Conservation (phyloP, 2,888 invertebrate genomes). For the Smittia sp. region DNA sequence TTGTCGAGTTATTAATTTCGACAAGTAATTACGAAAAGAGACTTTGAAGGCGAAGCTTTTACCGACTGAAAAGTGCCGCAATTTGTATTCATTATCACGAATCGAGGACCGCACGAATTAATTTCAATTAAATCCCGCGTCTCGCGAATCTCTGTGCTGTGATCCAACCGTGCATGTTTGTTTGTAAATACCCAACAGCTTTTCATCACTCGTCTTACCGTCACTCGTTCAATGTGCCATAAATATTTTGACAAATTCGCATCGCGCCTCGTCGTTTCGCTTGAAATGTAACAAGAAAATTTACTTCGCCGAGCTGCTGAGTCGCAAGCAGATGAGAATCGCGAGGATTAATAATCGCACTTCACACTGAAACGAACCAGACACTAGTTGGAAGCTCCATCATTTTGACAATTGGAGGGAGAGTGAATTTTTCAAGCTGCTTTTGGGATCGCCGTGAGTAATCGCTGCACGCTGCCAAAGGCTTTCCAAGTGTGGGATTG, state of each 20-base stretch:
- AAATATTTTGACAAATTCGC: conserved; percentile 37
- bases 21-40: conserved; percentile 38
- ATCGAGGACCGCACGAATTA: not conserved
- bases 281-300: conserved; percentile 15
- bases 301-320: not conserved
- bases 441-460: too few species aligned
- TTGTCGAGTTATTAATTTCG: conserved; percentile 33
- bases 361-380: not conserved
- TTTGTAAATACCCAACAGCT: conserved; percentile 26
- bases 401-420: not conserved
- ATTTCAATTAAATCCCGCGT: conserved; percentile 14
- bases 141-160: not conserved
- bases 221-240: not conserved
- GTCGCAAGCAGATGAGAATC: conserved; percentile 28
- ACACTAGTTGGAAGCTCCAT: not conserved
- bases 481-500: too few species aligned
- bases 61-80: not conserved
- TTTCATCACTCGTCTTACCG: not conserved
- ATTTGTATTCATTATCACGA: conserved; percentile 40
- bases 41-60: conserved; percentile 7
- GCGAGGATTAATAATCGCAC: not conserved
- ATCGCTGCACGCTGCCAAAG: not conserved
- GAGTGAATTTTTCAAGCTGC: not conserved
- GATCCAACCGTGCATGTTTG: not conserved
- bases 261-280: not conserved